Percentiles rank a stretch among this genome's conserved stretches.
Conservation (phyloP, 2,797 vertebrate species). For the Sebastes cheni region DNA sequence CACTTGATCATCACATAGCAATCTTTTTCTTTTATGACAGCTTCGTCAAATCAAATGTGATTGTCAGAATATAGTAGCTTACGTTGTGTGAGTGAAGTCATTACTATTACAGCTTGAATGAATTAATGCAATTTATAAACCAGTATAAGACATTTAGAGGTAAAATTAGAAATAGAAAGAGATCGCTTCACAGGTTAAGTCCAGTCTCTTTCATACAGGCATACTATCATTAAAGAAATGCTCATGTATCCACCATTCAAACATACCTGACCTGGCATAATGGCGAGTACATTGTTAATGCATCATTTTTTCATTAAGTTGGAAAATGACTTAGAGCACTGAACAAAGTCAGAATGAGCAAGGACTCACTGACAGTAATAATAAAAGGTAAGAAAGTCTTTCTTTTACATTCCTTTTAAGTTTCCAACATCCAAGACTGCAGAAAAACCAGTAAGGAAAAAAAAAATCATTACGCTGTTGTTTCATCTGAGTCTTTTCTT, state of each 20-base stretch:
- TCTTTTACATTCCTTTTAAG: constrained; percentile 80
- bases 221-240: constrained; percentile 78
- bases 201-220: constrained; percentile 73
- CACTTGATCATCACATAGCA: neutral
- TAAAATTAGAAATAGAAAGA: constrained; percentile 67
- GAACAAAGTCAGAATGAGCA: constrained; percentile 76
- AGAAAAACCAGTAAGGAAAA: constrained; percentile 73
- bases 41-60: constrained; percentile 49
- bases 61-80: constrained; percentile 33
- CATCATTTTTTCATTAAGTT: constrained; percentile 82
- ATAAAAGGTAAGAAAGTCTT: constrained; percentile 80
- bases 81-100: constrained; percentile 18
- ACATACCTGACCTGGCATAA: constrained; percentile 76
- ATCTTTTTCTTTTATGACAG: neutral
- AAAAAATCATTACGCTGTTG: constrained; percentile 78
- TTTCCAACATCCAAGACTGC: constrained; percentile 78
- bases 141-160: constrained; percentile 34
- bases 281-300: constrained; percentile 80
- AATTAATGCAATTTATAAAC: constrained; percentile 58
- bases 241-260: constrained; percentile 71
- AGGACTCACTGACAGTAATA: constrained; percentile 75
- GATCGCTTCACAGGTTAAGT: constrained; percentile 70
- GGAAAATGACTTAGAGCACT: constrained; percentile 79
- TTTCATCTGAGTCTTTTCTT: constrained; percentile 83
- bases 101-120: constrained; percentile 17